Base-by-base conservation (phyloP, 2,797 vertebrate species). In the Phoxinus dragarum region DNA sequence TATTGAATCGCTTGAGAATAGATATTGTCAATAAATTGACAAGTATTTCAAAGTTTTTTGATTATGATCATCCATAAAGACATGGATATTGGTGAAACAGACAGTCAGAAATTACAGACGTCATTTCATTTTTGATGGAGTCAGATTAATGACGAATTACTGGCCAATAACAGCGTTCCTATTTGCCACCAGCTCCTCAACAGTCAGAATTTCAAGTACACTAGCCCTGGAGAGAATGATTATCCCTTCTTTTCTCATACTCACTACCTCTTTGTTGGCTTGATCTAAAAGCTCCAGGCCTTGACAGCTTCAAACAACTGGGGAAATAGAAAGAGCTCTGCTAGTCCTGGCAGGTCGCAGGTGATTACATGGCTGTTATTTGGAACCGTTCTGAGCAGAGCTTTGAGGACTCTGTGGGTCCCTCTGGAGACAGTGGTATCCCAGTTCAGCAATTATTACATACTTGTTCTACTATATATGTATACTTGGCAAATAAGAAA, bases 311-410 rank as follows among this genome's bases (percentile, higher is more conserved):
- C 59, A 66, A 86, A 76, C 84, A 84, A 80, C 84, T 82, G 74
- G 23, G 31, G 68, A 82, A 88, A 81, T 66, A 84, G 68, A 74
- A 87, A 59, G 72, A 52, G 11, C 19, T 79, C 79, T 27, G 69
- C 85, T 66, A 82, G 73, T 74, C 31, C 61, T 21, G 76, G 85
- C 76, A 84, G 75, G 56, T 85, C 79, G 12, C 27, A 59, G 47
- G 72, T 81, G 69, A 85, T 88, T 88, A 85, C 80, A 85, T 27
- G 84, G 86, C 75, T 88, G 31, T 88, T 83, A 88, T 76, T 73
- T 80, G 74, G 31, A 88, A 88, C 74, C n/a, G 47, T 67, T 68
- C 36, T 38, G 49, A 84, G 56, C 84, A 81, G 66, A 66, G 79
- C 38, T 76, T 79, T 67, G 17, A 61, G 31, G 23, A 42, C 38